Evolutionary conservation across 2,797 vertebrate species (phyloP), one percentile per base, ranked within the genome.

Genomic region (Poecilia velifera): DNA sequence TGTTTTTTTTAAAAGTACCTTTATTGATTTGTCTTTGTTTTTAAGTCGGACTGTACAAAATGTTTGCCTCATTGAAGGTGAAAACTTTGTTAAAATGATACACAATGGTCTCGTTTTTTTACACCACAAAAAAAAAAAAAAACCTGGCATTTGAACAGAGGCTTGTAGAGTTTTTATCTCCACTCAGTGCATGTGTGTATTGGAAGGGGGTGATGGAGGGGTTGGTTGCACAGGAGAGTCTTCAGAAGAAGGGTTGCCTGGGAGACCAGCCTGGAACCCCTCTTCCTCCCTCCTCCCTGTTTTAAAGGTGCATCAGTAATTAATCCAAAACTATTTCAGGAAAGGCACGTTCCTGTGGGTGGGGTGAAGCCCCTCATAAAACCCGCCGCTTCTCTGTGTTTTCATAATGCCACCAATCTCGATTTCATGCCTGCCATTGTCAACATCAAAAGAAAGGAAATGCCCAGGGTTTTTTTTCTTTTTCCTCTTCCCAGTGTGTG

Each of bases 231-330:
- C 86, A 88, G 87, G 84, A 82, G 83, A 87, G 87, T 91, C 89
- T 93, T 90, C 87, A 84, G 89, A 89, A 89, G 87, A 86, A 84
- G 88, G 88, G 94, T 94, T 94, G 92, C 93, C 94, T 91, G 88
- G 93, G 93, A 93, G 92, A 95, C 94, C 88, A 90, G 90, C 77
- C 81, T 89, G 87, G 90, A 88, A 88, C 88, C 90, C 82, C 79
- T 73, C 79, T 43, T 66, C 8, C 49, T 6, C 31, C 16, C 45
- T 6, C 76, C 47, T 71, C n/a, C 62, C 76, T 64, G 57, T 77
- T 87, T 91, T 89, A 85, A 88, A 90, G 90, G 90, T 90, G 89
- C 87, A 91, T 86, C 91, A 77, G 78, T 92, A 89, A 92, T 88
- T 88, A 88, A 92, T 85, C 86, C 85, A 84, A 87, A 92, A 93